phyloP scores from a whole-genome alignment of 2,888 invertebrate genomes.

The Epinotia demarniana region DNA sequence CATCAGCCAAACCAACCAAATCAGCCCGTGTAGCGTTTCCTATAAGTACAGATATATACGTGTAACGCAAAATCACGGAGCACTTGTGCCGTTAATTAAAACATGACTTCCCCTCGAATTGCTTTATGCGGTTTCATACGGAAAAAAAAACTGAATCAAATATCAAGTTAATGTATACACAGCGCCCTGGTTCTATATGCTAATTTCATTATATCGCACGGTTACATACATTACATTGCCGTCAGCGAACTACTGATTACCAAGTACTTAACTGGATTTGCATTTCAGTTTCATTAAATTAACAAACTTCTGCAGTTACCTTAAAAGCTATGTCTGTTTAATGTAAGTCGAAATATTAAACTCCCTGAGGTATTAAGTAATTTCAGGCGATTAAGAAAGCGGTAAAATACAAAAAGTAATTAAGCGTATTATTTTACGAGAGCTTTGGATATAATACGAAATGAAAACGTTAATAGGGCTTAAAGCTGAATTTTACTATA shows the following conservation, averaged over 20 bases:
- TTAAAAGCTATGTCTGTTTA: slow-evolving; percentile 27
- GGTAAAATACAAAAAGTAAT: slow-evolving; percentile 14
- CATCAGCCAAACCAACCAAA: too few species aligned
- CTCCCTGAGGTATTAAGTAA: slow-evolving; percentile 17
- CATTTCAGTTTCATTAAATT: slow-evolving; percentile 42
- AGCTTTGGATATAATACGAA: slow-evolving; percentile 4
- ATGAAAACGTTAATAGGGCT: slow-evolving; percentile 4
- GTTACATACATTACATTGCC: slow-evolving; percentile 36
- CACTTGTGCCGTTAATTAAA: too few species aligned
- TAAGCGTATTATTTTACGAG: slow-evolving; percentile 18
- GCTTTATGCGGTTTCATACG: not conserved
- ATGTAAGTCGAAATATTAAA: slow-evolving; percentile 8
- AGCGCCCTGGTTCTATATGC: slow-evolving; percentile 35
- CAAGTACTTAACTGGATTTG: slow-evolving; percentile 37
- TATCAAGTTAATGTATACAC: slow-evolving; percentile 30
- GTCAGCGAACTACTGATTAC: slow-evolving; percentile 43
- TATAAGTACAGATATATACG: too few species aligned
- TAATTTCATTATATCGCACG: slow-evolving; percentile 40
- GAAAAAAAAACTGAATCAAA: slow-evolving; percentile 10
- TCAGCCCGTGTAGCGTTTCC: too few species aligned
- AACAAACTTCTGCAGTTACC: slow-evolving; percentile 22
- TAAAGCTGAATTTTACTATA: slow-evolving; percentile 3
- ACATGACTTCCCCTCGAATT: slow-evolving; percentile 3
- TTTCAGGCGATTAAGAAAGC: slow-evolving; percentile 17
- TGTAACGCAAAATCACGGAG: too few species aligned